Evolutionary conservation across 2,888 invertebrate genomes (phyloP), one percentile per base, ranked within the genome.

Genomic region (Lithophane socia): DNA sequence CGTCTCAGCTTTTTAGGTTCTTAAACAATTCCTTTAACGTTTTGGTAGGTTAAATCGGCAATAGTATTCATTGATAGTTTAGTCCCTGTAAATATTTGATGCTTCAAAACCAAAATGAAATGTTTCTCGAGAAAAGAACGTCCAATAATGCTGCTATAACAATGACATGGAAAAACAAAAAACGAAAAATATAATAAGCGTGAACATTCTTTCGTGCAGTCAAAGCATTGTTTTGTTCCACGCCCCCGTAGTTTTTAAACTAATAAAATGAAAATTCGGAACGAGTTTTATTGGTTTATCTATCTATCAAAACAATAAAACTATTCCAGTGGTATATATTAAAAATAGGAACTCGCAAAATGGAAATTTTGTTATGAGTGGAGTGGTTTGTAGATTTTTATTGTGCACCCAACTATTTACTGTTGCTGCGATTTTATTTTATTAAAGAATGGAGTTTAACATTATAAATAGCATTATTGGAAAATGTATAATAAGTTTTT

Each of bases 1-100:
- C 93, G 91, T 93, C 90, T 90, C 90, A 88, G 92, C 93, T 91
- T 94, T 94, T 93, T 92, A 91, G 93, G 92, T 91, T 91, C 90
- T 92, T 91, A 92, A 93, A 92, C 94, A 92, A 93, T 94, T 92
- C 92, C 89, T 92, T 88, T 89, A 92, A 90, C 90, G 83, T 89
- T 89, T 88, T 86, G 83, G 86, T 87, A 87, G 90, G 84, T 86
- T 75, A 82, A 78, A 82, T 79, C 83, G 80, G 82, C 71, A 74
- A 83, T 78, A 69, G 54, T 60, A 83, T 84, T 83, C 69, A 85
- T 79, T 76, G 78, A 84, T 86, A 84, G 84, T 83, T 83, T 70
- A 82, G 10, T 16, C 2, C 12, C 9, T 63, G 44, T 84, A 75
- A 82, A 86, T 74, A 77, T 74, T 79, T 78, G 21, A 77, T 77